These are phyloP conservation scores for Phodopus roborovskii DNA, from an alignment of 2,113 vertebrate species.

Conservation along the genomic window DNA sequence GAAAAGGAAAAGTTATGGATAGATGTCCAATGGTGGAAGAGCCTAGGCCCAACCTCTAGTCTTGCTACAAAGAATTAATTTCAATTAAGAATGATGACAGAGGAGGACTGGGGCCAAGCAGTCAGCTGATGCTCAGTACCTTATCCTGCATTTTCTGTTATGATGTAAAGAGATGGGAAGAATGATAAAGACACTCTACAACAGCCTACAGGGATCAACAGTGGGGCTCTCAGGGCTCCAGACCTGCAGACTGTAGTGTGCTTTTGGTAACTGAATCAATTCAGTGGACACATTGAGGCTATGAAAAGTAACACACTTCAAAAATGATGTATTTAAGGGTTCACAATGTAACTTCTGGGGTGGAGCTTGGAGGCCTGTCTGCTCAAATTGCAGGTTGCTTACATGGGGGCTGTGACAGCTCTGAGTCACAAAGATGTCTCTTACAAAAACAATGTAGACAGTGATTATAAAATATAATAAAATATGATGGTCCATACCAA, in stretches of 20 bases:
- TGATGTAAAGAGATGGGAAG: not conserved
- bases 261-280: not conserved
- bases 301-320: not conserved
- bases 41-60: not conserved
- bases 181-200: accelerated
- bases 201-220: not conserved
- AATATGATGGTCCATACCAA: not conserved
- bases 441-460: not conserved
- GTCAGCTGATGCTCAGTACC: not conserved
- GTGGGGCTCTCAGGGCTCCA: not conserved
- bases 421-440: not conserved
- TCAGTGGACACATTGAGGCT: not conserved
- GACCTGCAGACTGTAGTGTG: not conserved
- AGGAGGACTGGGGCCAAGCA: not conserved
- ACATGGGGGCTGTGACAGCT: not conserved
- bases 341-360: not conserved
- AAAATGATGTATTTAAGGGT: not conserved
- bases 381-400: too few relatives aligned
- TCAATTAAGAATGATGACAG: too few relatives aligned
- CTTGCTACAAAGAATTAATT: not conserved
- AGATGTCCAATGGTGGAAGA: too few relatives aligned
- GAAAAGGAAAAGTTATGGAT: not conserved
- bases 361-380: not conserved
- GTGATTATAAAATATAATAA: not conserved
- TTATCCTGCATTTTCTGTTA: accelerated